Evolutionary conservation across 2,888 invertebrate species (phyloP), one percentile per base, ranked within the genome.

Genomic region (Petrophora chlorosata): DNA sequence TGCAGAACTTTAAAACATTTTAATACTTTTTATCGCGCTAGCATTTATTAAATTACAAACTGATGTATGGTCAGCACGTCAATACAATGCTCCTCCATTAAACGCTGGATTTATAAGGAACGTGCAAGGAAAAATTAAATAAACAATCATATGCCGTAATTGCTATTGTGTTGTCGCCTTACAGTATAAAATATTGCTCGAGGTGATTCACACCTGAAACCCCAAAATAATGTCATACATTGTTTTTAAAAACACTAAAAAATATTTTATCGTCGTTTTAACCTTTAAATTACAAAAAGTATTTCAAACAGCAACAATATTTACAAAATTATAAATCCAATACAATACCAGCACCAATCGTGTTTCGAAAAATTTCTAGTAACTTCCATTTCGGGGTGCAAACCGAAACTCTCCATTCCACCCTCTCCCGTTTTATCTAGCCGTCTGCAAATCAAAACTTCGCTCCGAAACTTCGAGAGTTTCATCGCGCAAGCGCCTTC

Each of bases 151-250:
- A 62, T 61, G 47, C 61, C 56, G 55, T 68, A 70, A 70, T 65
- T 71, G 67, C 62, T 70, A 76, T 79, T 77, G 73, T 73, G 60
- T 64, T 74, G 71, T 73, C 69, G 62, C 56, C 59, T 56, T 41
- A 56, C 47, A 56, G 56, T 62, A 60, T 65, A 17, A 53, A n/a
- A n/a, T n/a, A 69, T 64, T 54, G 36, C 46, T 54, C 51, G 40
- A 30, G 50, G 44, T 73, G 72, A 74, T 59, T 76, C 73, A 72
- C 67, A 61, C 56, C 46, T 59, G 56, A 56, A 44, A 42, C n/a
- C 25, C 49, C 48, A 42, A 62, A 61, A 58, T 62, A 35, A 38
- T 57, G 46, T 55, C 28, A 32, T 48, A 25, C 9, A 25, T 22
- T 22, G 10, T 17, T 16, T 9, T 32, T 34, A 3, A 22, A 22